Evolutionary conservation across 2,888 invertebrate genomes (phyloP), one percentile per base, ranked within the genome.

Genomic region (Unio pictorum): DNA sequence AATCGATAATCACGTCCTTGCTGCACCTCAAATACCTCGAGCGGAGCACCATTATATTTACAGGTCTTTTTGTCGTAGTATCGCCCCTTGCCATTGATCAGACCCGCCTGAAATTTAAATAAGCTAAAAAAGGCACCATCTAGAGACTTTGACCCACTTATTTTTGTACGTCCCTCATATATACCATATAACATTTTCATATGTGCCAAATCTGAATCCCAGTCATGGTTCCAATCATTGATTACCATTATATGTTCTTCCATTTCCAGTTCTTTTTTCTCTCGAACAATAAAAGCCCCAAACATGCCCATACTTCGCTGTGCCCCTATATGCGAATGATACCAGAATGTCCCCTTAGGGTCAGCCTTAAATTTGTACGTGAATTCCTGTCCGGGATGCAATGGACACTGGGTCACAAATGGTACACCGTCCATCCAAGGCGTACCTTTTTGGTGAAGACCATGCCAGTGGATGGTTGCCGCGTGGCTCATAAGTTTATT

Each of bases 31-130:
- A 66, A 63, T 86, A 84, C 15, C 81, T 63, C 64, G 15, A 84
- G 63, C 11, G 83, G 80, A 6, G 83, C 76, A 20, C 69, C 68
- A 30, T 82, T 81, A 59, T 76, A 69, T 20, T 69, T 45, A 0
- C 61, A 66, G 3, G 68, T 75, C 1, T 55, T 64, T 1, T 70
- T 66, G 17, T 74, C 60, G 60, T 76, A 69, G 61, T 76, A 81
- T 55, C 84, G 56, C 1, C 85, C 85, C 23, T 76, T 70, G 2
- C 86, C 85, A 62, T 86, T 86, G 17, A 86, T 81, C 23, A 86
- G 71, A 4, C 75, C 83, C 11, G 82, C 77, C 15, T 23, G 23
- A 23, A 23, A 23, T 23, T 23, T 23, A 23, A 23, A 23, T 23
- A 23, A 23, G 23, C 23, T 82, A 64, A 79, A 82, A n/a, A 68